Conservation (phyloP, 2,113 vertebrate genomes). For the Calypte anna region DNA sequence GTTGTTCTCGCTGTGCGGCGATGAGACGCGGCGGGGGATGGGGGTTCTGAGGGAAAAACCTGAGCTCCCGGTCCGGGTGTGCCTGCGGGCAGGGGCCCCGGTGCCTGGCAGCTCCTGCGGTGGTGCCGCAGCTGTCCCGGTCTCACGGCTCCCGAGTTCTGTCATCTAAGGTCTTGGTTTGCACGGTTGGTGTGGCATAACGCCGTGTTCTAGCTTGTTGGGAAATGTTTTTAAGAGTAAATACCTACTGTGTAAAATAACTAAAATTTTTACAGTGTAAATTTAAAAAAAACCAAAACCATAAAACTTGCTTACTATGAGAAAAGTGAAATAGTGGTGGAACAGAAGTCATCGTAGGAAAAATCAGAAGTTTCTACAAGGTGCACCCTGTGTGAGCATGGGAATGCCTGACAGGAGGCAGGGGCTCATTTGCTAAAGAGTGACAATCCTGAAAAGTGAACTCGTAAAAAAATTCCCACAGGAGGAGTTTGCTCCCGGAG, state of each 20-base stretch:
- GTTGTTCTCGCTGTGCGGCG: background rate
- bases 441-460: background rate
- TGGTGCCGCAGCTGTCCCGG: background rate
- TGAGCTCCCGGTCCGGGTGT: background rate
- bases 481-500: background rate
- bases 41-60: accelerated
- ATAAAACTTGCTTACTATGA: accelerated
- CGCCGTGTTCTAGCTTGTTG: background rate
- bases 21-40: background rate
- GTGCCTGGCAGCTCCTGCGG: background rate
- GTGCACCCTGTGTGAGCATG: accelerated
- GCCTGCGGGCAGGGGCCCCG: too few relatives aligned
- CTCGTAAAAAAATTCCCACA: background rate
- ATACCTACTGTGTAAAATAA: accelerated
- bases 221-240: too few relatives aligned
- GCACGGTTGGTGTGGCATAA: accelerated
- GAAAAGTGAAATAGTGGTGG: too few relatives aligned
- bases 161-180: accelerated
- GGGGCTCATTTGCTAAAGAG: background rate
- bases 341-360: accelerated
- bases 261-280: too few relatives aligned
- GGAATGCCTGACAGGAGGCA: background rate
- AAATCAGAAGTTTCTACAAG: background rate
- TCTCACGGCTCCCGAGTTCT: accelerated
- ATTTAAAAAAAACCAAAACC: too few relatives aligned